Conservation (phyloP, 2,113 vertebrate species). For the Rhagologus leucostigma region DNA sequence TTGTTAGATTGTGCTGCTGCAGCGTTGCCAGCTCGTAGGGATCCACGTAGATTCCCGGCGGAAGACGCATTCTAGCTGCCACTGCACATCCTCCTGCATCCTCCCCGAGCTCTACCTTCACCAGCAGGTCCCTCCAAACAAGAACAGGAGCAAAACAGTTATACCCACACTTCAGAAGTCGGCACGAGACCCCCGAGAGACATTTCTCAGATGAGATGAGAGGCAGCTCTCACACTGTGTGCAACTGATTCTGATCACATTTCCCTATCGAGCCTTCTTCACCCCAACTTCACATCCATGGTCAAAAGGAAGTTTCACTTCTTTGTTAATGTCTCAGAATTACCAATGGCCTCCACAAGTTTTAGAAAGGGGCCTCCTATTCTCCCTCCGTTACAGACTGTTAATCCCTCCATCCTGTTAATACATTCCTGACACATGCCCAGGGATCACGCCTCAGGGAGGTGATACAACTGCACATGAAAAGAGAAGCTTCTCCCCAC, state of each 20-base stretch:
- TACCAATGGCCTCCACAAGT: neutral
- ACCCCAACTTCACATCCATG: neutral
- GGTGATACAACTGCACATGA: neutral
- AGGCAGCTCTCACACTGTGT: fast-evolving
- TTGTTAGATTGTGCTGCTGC: constrained; percentile 73
- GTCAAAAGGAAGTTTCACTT: neutral
- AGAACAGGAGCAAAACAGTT: neutral
- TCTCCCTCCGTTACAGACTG: neutral
- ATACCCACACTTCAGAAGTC: neutral
- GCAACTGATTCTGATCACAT: too few relatives aligned
- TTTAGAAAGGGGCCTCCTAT: neutral
- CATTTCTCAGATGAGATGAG: fast-evolving
- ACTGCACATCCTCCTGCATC: constrained; percentile 60
- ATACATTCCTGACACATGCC: neutral
- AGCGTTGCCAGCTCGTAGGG: constrained; percentile 85
- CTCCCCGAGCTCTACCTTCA: constrained; percentile 72
- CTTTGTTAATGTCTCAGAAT: neutral
- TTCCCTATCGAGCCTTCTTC: neutral
- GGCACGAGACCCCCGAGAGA: fast-evolving
- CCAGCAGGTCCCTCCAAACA: constrained; percentile 78
- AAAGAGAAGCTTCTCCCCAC: neutral
- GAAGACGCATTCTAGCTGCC: constrained; percentile 75
- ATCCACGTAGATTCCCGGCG: constrained; percentile 85
- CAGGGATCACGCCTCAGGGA: fast-evolving
- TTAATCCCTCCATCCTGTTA: neutral